These are phyloP conservation scores for Fragum whitleyi DNA, from an alignment of 2,888 invertebrate genomes.

Conservation along the genomic window DNA sequence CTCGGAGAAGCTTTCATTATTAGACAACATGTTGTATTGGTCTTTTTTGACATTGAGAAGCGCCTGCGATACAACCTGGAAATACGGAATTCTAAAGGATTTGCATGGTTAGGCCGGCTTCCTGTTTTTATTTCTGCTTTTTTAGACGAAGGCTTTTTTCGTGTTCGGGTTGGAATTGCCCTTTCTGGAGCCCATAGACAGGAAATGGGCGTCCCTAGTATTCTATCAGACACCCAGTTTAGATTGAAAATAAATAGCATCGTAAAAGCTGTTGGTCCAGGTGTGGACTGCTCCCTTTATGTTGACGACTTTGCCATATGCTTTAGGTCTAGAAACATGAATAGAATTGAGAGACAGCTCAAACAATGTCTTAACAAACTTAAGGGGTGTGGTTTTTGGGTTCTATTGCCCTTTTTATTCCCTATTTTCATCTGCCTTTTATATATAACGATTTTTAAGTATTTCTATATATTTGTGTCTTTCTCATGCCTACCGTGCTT, in stretches of 20 bases:
- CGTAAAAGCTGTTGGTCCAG: background rate
- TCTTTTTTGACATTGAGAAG: too few species aligned
- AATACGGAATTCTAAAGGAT: too few species aligned
- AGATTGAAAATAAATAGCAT: background rate
- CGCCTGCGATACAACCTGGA: too few species aligned
- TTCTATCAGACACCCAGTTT: background rate
- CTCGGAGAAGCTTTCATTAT: background rate
- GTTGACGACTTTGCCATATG: background rate
- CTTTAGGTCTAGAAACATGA: background rate
- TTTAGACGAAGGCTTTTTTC: background rate
- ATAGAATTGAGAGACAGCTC: background rate
- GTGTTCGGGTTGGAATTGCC: background rate
- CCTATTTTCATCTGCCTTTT: too few species aligned
- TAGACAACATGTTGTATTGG: too few species aligned
- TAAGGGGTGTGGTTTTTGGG: too few species aligned
- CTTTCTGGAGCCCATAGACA: background rate
- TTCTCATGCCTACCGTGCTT: too few species aligned
- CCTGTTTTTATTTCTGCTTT: background rate
- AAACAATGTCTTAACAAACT: background rate
- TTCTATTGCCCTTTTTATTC: too few species aligned
- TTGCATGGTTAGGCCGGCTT: background rate
- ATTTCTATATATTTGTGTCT: too few species aligned
- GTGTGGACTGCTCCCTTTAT: background rate
- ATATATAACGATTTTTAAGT: too few species aligned
- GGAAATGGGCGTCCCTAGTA: background rate